Conservation (phyloP, 2,888 invertebrate species). For the Cheilosia scutellata region DNA sequence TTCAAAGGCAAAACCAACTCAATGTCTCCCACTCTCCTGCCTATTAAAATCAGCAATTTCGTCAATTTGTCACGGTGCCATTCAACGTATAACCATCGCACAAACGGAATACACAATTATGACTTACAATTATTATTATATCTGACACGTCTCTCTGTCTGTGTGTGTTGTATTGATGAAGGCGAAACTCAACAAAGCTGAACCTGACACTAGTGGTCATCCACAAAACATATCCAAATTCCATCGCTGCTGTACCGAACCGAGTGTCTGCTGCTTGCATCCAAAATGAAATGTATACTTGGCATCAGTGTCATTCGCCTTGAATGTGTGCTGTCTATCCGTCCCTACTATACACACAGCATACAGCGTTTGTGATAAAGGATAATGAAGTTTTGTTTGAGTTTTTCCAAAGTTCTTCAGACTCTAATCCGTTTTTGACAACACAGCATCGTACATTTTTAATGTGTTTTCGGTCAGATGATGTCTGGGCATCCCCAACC, state of each 20-base stretch:
- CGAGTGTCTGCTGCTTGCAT: slow-evolving; percentile 39
- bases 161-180: slow-evolving; percentile 52
- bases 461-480: slow-evolving; percentile 49
- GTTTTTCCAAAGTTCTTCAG: slow-evolving; percentile 67
- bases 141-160: background rate
- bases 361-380: slow-evolving; percentile 62
- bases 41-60: slow-evolving; percentile 10
- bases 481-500: slow-evolving; percentile 37
- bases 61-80: slow-evolving; percentile 28
- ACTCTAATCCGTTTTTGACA: slow-evolving; percentile 58
- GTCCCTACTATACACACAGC: slow-evolving; percentile 8
- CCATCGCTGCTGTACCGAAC: slow-evolving; percentile 16
- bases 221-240: slow-evolving; percentile 58
- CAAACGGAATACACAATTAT: slow-evolving; percentile 55
- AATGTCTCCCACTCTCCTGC: background rate
- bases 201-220: slow-evolving; percentile 62
- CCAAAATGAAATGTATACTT: slow-evolving; percentile 59
- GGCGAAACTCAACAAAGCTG: slow-evolving; percentile 42
- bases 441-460: slow-evolving; percentile 46
- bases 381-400: slow-evolving; percentile 74
- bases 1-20: no score
- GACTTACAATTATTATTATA: slow-evolving; percentile 44
- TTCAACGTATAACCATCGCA: background rate
- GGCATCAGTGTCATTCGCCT: slow-evolving; percentile 51
- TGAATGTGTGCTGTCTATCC: slow-evolving; percentile 51